Conservation (phyloP, 2,797 vertebrate species). For the Alfaro cultratus region DNA sequence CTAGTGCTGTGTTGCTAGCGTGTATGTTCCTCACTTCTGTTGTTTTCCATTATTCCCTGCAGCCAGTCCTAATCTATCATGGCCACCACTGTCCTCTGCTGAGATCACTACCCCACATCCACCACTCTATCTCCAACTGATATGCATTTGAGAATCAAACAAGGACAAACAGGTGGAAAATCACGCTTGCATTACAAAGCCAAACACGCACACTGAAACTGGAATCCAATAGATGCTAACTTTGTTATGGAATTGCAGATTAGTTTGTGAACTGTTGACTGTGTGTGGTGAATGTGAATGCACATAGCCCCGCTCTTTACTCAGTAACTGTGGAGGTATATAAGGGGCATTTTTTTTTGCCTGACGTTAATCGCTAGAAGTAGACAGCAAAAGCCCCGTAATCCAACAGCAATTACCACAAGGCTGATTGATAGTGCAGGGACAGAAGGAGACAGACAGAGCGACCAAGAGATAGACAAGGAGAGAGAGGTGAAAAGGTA, state of each 20-base stretch:
- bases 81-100: slow-evolving; percentile 43
- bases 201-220: slow-evolving; percentile 14
- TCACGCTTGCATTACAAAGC: slow-evolving; percentile 3
- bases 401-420: slow-evolving; percentile 75
- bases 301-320: slow-evolving; percentile 12
- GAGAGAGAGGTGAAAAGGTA: slow-evolving; percentile 57
- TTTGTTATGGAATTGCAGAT: slow-evolving; percentile 29
- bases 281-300: slow-evolving; percentile 9
- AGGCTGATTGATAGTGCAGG: slow-evolving; percentile 61
- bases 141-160: slow-evolving; percentile 38
- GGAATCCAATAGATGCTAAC: slow-evolving; percentile 8
- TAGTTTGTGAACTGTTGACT: slow-evolving; percentile 24
- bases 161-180: slow-evolving; percentile 31
- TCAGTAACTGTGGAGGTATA: slow-evolving; percentile 44
- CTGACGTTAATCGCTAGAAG: slow-evolving; percentile 63
- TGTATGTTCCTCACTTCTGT: slow-evolving; percentile 22
- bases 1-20: slow-evolving; percentile 23
- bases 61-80: slow-evolving; percentile 61
- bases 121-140: slow-evolving; percentile 41
- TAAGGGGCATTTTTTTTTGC: slow-evolving; percentile 57
- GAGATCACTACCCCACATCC: slow-evolving; percentile 45
- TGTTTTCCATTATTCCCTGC: slow-evolving; percentile 57
- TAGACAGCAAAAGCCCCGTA: slow-evolving; percentile 65
- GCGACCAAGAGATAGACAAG: slow-evolving; percentile 30
- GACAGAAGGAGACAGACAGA: slow-evolving; percentile 36